Percentiles rank a stretch among this genome's conserved stretches.
These are phyloP conservation scores for Smithornis capensis DNA, from an alignment of 2,113 vertebrate species.

Conservation along the genomic window DNA sequence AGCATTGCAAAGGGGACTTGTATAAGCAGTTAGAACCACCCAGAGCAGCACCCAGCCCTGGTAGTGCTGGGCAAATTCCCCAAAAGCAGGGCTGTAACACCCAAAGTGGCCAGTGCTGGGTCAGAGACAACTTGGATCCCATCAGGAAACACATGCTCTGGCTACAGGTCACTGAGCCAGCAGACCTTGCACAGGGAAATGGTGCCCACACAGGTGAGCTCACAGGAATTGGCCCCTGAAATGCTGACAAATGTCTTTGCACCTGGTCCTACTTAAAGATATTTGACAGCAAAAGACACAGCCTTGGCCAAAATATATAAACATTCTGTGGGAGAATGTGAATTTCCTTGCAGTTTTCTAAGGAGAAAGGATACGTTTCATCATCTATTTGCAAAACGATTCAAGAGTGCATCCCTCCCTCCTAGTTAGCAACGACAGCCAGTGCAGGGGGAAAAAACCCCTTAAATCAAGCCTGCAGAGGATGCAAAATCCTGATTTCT, in stretches of 20 bases:
- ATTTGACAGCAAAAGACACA: background rate
- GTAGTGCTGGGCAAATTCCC: background rate
- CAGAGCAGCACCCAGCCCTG: fast-evolving
- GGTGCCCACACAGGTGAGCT: background rate
- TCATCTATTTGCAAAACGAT: background rate
- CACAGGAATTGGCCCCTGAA: background rate
- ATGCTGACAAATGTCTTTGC: background rate
- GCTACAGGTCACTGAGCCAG: background rate
- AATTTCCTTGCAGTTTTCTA: background rate
- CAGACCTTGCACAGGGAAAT: background rate
- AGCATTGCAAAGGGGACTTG: background rate
- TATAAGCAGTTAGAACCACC: background rate
- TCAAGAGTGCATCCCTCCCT: background rate
- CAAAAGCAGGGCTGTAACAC: background rate
- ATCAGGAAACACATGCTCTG: fast-evolving
- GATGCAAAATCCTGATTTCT: background rate
- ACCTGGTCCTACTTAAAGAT: background rate
- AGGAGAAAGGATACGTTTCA: background rate
- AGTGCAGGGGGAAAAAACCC: fast-evolving
- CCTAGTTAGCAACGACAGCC: background rate
- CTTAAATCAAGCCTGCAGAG: background rate
- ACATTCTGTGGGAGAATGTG: background rate
- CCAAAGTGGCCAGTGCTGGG: fast-evolving
- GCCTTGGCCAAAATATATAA: background rate
- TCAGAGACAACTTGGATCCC: fast-evolving